phyloP scores from a whole-genome alignment of 2,797 vertebrate genomes.

The Poecilia picta region DNA sequence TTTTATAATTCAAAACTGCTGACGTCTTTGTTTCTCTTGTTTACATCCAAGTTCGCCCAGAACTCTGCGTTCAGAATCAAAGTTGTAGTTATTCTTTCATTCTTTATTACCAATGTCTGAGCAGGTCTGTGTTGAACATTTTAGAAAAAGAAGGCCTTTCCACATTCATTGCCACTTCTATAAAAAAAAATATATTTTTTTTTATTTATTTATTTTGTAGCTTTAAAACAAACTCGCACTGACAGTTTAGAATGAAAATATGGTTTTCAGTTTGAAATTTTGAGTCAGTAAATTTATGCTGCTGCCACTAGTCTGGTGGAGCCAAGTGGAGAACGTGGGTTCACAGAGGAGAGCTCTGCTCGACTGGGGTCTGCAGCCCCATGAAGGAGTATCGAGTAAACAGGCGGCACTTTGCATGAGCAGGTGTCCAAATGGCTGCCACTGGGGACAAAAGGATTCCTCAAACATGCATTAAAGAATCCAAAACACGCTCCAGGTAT shows the following conservation, averaged over 20 bases:
- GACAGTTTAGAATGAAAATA: neutral
- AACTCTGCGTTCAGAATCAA: neutral
- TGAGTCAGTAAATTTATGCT: no score
- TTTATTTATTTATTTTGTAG: neutral
- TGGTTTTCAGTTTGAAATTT: neutral
- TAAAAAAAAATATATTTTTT: no score
- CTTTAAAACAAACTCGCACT: neutral
- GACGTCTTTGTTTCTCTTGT: conserved; percentile 6
- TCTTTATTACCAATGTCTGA: neutral
- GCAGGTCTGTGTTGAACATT: neutral
- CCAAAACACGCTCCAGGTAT: no score
- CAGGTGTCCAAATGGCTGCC: no score
- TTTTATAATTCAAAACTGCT: conserved; percentile 63
- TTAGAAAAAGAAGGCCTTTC: neutral
- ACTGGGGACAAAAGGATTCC: no score
- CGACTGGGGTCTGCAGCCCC: no score
- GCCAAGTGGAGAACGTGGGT: no score
- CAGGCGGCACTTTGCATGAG: no score
- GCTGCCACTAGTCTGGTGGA: no score
- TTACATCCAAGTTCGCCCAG: neutral
- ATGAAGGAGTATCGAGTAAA: no score
- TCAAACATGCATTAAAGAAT: no score
- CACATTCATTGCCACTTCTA: neutral
- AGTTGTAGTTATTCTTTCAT: neutral
- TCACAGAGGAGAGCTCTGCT: no score